Conservation (phyloP, 2,888 invertebrate species). For the Drosophila lacicola region DNA sequence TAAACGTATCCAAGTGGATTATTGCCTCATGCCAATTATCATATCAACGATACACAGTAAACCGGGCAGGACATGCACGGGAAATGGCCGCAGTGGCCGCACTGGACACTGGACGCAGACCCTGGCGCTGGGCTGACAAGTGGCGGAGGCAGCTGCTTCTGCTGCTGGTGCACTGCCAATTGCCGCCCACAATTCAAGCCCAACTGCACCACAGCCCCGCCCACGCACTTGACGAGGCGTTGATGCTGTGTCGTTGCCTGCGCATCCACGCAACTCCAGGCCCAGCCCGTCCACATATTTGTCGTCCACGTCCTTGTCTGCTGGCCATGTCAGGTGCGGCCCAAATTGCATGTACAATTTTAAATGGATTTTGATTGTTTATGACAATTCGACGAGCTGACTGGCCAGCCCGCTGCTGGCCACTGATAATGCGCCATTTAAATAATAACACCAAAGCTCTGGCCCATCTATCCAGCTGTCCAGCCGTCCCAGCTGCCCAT, state of each 20-base stretch:
- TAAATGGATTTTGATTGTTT: conserved; percentile 84
- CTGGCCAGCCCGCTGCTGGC: conserved; percentile 70
- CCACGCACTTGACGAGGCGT: conserved; percentile 75
- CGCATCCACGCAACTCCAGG: conserved; percentile 32
- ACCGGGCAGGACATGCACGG: conserved; percentile 48
- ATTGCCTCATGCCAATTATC: conserved; percentile 83
- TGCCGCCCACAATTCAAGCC: conserved; percentile 12
- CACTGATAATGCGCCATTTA: conserved; percentile 79
- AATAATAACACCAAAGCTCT: conserved; percentile 63
- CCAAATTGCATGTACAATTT: conserved; percentile 80
- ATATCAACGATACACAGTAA: conserved; percentile 77
- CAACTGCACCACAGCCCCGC: conserved; percentile 30
- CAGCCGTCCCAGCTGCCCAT: conserved; percentile 12
- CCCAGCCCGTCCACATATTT: conserved; percentile 9
- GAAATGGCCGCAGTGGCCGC: conserved; percentile 22
- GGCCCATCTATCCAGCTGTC: neutral
- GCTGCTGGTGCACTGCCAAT: conserved; percentile 47
- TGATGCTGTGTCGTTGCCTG: conserved; percentile 73
- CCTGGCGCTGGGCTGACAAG: conserved; percentile 46
- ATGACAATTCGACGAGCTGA: conserved; percentile 78
- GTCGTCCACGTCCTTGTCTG: conserved; percentile 21
- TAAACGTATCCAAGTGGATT: conserved; percentile 81
- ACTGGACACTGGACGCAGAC: conserved; percentile 22
- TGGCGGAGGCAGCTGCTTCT: conserved; percentile 41
- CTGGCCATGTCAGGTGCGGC: conserved; percentile 44